Base-by-base conservation (phyloP, 1,140 invertebrate species). In the Hesperophylax magnus region DNA sequence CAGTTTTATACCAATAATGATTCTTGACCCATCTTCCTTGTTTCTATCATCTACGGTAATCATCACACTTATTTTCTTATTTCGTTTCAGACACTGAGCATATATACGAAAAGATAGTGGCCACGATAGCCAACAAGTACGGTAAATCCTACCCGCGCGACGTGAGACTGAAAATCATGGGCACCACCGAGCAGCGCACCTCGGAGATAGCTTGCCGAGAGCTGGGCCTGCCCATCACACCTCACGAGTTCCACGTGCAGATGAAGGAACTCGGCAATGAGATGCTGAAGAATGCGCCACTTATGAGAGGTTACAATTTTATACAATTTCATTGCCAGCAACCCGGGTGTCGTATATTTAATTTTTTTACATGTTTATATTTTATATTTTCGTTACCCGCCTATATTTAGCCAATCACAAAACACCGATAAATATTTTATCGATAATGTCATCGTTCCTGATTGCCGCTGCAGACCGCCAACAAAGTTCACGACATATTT, bases 131-230 rank as follows among this genome's bases (percentile, higher is more conserved):
- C 71, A 90, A 90, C 14, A 89, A 91, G 84, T 95, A 93, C 89
- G 94, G 93, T 0, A 95, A 95, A 86, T 87, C 88, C 27, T 97
- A 96, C 86, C 94, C 94, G 1, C 92, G 93, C 86, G 92, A 97
- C 79, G 85, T 96, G 79, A 93, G 94, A 87, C 89, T 92, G 84
- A 92, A 93, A 86, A 91, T 94, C 53, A 91, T 96, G 87, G 96
- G 96, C 56, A 93, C 93, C 69, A 94, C 93, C 47, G 94, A 96
- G 85, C 88, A 90, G 72, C 92, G 94, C 72, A 92, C 95, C 20
- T 93, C 93, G 17, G 91, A 93, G 85, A 93, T 96, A 76, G 91
- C 95, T 39, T 93, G 97, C 80, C 91, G 93, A 82, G 92, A 93
- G 85, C 91, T 95, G 83, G 90, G 93, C 61, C 88, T 97, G 65